Conservation (phyloP, 2,797 vertebrate genomes). For the Clarias fuscus region DNA sequence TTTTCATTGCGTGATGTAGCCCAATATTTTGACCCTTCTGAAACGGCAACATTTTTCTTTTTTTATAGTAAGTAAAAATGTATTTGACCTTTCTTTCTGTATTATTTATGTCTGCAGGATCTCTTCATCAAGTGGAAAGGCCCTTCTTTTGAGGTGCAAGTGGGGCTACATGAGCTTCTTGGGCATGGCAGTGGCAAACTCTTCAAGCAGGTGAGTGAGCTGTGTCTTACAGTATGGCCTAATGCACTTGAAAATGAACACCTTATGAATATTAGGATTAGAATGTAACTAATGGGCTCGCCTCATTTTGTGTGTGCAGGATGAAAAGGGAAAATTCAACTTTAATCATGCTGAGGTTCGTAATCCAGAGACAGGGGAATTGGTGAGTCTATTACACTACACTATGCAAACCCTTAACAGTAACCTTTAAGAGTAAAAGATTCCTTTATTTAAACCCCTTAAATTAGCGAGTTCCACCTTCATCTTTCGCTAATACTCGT, state of each 20-base stretch:
- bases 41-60: too few species aligned
- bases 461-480: too few species aligned
- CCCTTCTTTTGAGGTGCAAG: conserved; percentile 90
- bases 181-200: conserved; percentile 93
- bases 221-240: background rate
- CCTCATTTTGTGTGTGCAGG: conserved; percentile 64
- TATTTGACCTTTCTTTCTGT: too few species aligned
- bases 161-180: conserved; percentile 89
- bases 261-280: background rate
- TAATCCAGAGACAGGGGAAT: conserved; percentile 87
- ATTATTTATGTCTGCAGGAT: conserved; percentile 70
- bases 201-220: conserved; percentile 80
- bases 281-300: background rate
- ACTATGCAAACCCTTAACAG: background rate
- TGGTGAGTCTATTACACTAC: conserved; percentile 66
- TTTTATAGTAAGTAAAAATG: too few species aligned
- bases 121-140: conserved; percentile 87
- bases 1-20: too few species aligned
- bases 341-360: conserved; percentile 80
- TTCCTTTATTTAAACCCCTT: too few species aligned
- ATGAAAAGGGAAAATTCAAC: conserved; percentile 84
- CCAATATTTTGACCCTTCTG: too few species aligned
- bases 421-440: too few species aligned
- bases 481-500: too few species aligned
- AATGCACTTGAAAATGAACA: background rate